Percentiles rank a stretch among this genome's conserved stretches.
phyloP scores from a whole-genome alignment of 2,113 vertebrate species.

The Uria lomvia region DNA sequence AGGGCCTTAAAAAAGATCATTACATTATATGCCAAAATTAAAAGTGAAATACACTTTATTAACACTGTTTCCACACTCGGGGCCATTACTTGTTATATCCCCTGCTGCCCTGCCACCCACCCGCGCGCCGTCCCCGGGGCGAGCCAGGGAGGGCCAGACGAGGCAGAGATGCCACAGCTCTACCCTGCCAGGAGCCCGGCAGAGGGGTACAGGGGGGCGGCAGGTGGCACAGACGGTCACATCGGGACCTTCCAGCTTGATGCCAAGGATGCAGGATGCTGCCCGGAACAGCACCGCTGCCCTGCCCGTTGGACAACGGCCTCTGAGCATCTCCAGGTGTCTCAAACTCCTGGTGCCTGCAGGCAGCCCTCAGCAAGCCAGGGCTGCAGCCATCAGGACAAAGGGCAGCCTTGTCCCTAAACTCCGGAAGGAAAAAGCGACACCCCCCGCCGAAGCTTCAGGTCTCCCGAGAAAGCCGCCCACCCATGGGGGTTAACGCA shows the following conservation, averaged over 20 bases:
- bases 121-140: neutral
- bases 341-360: neutral
- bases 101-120: constrained; percentile 4
- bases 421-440: neutral
- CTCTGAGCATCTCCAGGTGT: neutral
- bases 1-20: constrained; percentile 87
- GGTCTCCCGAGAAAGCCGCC: neutral
- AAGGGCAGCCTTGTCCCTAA: neutral
- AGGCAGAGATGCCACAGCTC: neutral
- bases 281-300: neutral
- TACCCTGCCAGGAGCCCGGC: neutral
- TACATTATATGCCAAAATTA: constrained; percentile 89
- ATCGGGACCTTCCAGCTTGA: accelerated
- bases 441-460: neutral
- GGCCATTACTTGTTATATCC: constrained; percentile 67
- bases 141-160: neutral
- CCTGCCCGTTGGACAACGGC: accelerated
- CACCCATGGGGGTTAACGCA: neutral
- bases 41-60: constrained; percentile 86
- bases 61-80: constrained; percentile 72
- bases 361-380: neutral
- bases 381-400: neutral
- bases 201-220: neutral
- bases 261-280: neutral
- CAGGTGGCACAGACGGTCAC: neutral